Evolutionary conservation across 2,797 vertebrate species (phyloP), one percentile per base, ranked within the genome.

Genomic region (Aplochiton taeniatus): DNA sequence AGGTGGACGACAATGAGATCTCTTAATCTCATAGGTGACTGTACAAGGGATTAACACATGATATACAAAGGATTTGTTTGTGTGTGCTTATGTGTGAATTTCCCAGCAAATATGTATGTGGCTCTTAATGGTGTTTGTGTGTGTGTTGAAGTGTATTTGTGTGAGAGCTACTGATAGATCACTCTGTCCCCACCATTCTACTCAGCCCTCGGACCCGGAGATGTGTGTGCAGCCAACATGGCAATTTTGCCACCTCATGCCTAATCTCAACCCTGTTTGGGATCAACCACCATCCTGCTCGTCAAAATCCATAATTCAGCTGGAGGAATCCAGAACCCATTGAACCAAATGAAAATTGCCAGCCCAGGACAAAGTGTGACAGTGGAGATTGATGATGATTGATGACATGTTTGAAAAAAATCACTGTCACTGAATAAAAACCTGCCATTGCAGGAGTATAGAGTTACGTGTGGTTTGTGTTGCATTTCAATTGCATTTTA

Each of bases 161-260:
- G 31, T 6, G 31, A 14, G 5, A 10, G 57, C 48, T 61, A 58
- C 73, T 83, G 75, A 76, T 83, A 19, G 59, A 50, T 61, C 59
- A n/a, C 44, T 17, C 14, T 7, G 10, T 61, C 59, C 59, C 59
- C 48, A 42, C 42, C 17, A 61, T 51, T 47, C 48, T n/a, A 41
- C 31, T 31, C 47, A 20, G 47, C 31, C 59, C 47, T 49, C 8
- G 31, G 51, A 52, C 60, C 31, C 31, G 43, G n/a, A 62, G 49
- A 62, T 43, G 60, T 62, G 49, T 52, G 31, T 62, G 12, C 16
- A 16, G n/a, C 31, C 9, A n/a, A 1, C 8, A 50, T 11, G 48
- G 31, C 59, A 11, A 45, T 46, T 31, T 48, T 45, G 17, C 17
- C 45, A 60, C 2, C 60, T 47, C 1, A 14, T 43, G 48, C 9